Evolutionary conservation across 2,888 invertebrate genomes (phyloP).

Genomic region (Phania funesta): DNA sequence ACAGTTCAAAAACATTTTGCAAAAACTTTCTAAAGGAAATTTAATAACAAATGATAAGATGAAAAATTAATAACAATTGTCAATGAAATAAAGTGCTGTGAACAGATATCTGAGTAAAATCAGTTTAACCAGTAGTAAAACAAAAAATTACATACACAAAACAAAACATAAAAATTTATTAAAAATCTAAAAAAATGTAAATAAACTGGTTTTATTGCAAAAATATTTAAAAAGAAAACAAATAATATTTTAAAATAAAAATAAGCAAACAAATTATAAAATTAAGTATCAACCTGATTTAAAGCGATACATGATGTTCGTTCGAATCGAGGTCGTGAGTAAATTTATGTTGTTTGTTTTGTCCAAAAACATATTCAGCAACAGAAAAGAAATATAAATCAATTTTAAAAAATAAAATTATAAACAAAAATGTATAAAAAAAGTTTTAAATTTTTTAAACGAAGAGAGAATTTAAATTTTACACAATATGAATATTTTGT

Average conservation of each 20-base stretch:
- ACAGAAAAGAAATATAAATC: slow-evolving; percentile 19
- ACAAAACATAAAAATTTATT: neutral
- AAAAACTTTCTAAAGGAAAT: slow-evolving; percentile 14
- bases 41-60: slow-evolving; percentile 34
- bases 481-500: slow-evolving; percentile 61
- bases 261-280: slow-evolving; percentile 31
- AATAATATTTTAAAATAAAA: slow-evolving; percentile 18
- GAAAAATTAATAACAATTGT: slow-evolving; percentile 66
- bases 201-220: slow-evolving; percentile 56
- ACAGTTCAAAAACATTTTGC: slow-evolving; percentile 8
- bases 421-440: slow-evolving; percentile 21
- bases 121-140: slow-evolving; percentile 64
- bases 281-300: slow-evolving; percentile 55
- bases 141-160: slow-evolving; percentile 37
- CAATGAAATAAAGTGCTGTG: slow-evolving; percentile 72
- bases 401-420: slow-evolving; percentile 40
- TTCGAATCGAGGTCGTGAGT: slow-evolving; percentile 6
- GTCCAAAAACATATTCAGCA: slow-evolving; percentile 10
- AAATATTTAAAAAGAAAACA: slow-evolving; percentile 20
- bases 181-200: slow-evolving; percentile 2
- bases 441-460: slow-evolving; percentile 52
- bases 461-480: slow-evolving; percentile 54
- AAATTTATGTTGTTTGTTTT: slow-evolving; percentile 19
- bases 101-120: slow-evolving; percentile 68
- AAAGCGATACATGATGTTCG: neutral